A percentile compares a stretch with the other conserved stretches of the same genome.
phyloP scores from a whole-genome alignment of 2,888 invertebrate species.

The Machimus rusticus region DNA sequence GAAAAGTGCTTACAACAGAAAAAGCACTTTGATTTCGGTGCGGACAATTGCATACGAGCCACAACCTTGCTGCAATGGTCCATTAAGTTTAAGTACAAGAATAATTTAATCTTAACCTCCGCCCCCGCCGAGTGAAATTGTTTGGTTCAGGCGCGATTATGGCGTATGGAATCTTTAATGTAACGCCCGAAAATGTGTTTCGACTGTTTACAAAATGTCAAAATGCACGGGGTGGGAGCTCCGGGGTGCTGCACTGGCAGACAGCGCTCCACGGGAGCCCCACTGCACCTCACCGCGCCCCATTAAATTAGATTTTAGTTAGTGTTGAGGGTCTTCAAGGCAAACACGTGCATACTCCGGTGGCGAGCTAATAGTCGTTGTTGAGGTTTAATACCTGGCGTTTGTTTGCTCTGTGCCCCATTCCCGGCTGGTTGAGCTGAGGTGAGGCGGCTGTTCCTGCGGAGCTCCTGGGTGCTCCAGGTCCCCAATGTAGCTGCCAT shows the following conservation, averaged over 20 bases:
- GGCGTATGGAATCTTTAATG: not conserved
- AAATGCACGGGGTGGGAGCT: not conserved
- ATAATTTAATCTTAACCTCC: not conserved
- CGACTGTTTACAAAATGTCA: not conserved
- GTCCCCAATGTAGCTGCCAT: constrained; percentile 14
- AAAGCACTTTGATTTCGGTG: not conserved
- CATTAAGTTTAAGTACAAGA: not conserved
- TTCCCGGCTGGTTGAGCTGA: constrained; percentile 24
- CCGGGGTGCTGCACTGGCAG: not conserved
- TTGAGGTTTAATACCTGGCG: constrained; percentile 46
- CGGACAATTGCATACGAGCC: not conserved
- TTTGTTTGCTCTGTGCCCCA: constrained; percentile 44
- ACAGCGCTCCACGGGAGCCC: not conserved
- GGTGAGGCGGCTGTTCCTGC: constrained; percentile 5
- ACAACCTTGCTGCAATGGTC: not conserved
- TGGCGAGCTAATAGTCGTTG: constrained; percentile 42
- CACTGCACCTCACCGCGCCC: not conserved
- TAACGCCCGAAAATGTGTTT: not conserved
- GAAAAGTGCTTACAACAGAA: not conserved
- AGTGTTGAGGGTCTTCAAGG: constrained; percentile 46
- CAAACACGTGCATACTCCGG: constrained; percentile 45
- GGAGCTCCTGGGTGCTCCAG: not conserved
- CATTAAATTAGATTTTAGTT: not conserved
- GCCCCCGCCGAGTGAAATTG: not conserved
- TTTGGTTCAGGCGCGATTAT: not conserved